Evolutionary conservation across 2,113 vertebrate genomes (phyloP), one percentile per base, ranked within the genome.

Genomic region (Lophius piscatorius): DNA sequence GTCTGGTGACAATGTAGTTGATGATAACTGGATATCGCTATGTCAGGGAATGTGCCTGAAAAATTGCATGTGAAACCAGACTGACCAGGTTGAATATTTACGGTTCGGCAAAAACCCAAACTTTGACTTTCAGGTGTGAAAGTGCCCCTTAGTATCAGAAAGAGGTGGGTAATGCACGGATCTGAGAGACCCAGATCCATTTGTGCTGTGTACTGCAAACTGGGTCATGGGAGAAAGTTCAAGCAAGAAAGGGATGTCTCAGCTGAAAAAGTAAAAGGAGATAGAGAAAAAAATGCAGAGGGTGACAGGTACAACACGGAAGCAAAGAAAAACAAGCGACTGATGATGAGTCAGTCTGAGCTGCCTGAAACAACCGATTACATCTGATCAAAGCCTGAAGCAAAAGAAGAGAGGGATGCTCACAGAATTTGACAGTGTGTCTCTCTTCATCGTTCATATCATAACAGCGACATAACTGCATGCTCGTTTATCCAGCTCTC

Each of bases 401-500:
- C 42, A 14, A 66, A 67, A 35, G 20, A 22, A 50, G 20, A 23
- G 46, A 10, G n/a, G 54, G 45, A 66, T 38, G 35, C 40, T 67
- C 54, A 58, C 45, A 28, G 48, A 66, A 59, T 35, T 49, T 78
- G 73, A 72, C 74, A 74, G 56, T 38, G 40, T 14, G 39, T 70
- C 45, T 66, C 24, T 68, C 65, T 38, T 83, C 69, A 42, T 24
- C 74, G 26, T 3, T 7, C 13, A 31, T 21, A 47, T 63, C 55
- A 55, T 34, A 33, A 70, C 60, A 70, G 29, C 36, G 54, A 65
- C 62, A 63, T 0, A 4, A n/a, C 45, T 46, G 57, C 55, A 61
- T 67, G 73, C 44, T 70, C 61, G 72, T 61, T 79, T 44, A 36
- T 54, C n/a, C n/a, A n/a, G n/a, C n/a, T n/a, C n/a, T n/a, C n/a